phyloP scores from a whole-genome alignment of 30 jellyfish, hydroid and myxozoan genomes.

The Chrysaora quinquecirrha region DNA sequence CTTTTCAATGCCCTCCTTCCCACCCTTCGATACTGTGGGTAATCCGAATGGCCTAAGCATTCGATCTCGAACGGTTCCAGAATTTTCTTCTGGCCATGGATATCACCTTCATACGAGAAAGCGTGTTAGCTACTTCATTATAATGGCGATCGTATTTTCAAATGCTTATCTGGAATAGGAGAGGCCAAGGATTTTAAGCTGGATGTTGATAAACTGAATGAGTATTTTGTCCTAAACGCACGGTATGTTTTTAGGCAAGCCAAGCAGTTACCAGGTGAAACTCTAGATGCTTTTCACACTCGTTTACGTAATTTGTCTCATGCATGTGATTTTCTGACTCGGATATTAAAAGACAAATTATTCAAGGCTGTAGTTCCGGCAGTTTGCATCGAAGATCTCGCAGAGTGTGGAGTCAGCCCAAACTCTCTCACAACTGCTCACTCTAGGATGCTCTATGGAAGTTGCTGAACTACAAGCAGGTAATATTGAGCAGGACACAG shows the following conservation, averaged over 20 bases:
- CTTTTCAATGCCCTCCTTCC: no score
- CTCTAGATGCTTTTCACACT: neutral
- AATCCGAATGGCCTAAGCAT: no score
- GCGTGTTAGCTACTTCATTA: slow-evolving; percentile 1
- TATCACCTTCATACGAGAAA: neutral
- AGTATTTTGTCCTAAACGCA: neutral
- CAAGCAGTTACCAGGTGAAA: neutral
- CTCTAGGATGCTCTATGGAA: no score
- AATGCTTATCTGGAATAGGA: neutral
- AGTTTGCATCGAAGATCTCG: neutral
- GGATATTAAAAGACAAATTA: neutral
- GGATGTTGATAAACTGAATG: neutral
- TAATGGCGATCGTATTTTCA: neutral
- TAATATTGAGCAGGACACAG: no score
- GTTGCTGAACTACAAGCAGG: no score
- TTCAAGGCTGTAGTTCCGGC: neutral
- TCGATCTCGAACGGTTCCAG: neutral
- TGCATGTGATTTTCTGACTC: neutral
- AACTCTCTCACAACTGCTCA: no score
- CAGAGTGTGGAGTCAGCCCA: no score
- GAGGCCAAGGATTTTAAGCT: neutral
- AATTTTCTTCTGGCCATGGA: slow-evolving; percentile 12
- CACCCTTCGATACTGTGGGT: no score
- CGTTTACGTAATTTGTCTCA: neutral
- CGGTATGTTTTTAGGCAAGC: neutral